These are phyloP conservation scores for Neoniphon sammara DNA, from an alignment of 2,797 vertebrate species.

Conservation along the genomic window DNA sequence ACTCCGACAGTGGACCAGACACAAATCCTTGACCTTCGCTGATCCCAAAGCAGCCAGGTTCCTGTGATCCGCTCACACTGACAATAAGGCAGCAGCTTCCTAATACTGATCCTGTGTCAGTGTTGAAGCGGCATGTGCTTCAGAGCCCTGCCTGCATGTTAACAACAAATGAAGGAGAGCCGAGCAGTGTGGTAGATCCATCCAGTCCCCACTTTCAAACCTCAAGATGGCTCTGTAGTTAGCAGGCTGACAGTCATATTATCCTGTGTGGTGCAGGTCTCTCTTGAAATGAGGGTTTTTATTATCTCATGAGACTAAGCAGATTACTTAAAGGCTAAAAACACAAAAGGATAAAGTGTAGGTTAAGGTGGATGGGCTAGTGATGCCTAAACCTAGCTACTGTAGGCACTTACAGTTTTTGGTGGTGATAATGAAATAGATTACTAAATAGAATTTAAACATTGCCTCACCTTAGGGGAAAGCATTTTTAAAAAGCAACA, in stretches of 20 bases:
- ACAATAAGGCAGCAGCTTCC: conserved; percentile 26
- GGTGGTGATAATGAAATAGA: conserved; percentile 21
- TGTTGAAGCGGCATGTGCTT: conserved; percentile 47
- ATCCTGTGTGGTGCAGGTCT: conserved; percentile 14
- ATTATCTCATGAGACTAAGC: conserved; percentile 27
- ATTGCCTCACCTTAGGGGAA: conserved; percentile 25
- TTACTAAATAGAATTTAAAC: conserved; percentile 22
- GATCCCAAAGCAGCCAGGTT: conserved; percentile 21
- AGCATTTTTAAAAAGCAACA: conserved; percentile 7
- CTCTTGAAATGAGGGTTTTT: conserved; percentile 25
- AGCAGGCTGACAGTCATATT: conserved; percentile 11
- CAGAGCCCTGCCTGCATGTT: conserved; percentile 53
- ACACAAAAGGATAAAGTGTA: conserved; percentile 19
- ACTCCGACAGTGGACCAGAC: conserved; percentile 44
- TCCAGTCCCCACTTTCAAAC: conserved; percentile 22
- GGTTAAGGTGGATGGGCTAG: conserved; percentile 27
- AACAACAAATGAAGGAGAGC: conserved; percentile 26
- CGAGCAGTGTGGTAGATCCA: background rate
- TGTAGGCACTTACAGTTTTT: conserved; percentile 32
- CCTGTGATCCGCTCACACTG: conserved; percentile 3
- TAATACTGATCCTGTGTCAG: conserved; percentile 49
- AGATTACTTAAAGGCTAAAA: conserved; percentile 20
- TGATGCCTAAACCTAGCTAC: conserved; percentile 30
- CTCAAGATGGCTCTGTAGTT: conserved; percentile 29
- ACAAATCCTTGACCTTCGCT: conserved; percentile 65